A percentile compares a stretch with the other conserved stretches of the same genome.
Evolutionary conservation across 2,888 invertebrate genomes (phyloP).

Genomic region (Melieria picta): DNA sequence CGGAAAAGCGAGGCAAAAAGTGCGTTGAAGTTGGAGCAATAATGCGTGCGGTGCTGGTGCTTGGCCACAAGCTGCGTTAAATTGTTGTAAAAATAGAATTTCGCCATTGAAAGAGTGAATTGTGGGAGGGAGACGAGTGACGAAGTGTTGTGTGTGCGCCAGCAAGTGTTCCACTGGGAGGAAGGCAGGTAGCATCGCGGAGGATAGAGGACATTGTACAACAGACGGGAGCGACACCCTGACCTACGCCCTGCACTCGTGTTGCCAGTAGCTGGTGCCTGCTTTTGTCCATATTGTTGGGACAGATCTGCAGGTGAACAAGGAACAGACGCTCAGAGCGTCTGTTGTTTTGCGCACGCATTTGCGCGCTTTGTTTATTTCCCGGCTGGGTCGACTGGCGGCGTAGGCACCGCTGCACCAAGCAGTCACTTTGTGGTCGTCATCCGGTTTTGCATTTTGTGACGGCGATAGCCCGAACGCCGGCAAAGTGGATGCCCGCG

Average conservation of each 20-base stretch:
- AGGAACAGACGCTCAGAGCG: neutral
- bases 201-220: too few species aligned
- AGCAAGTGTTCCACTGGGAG: slow-evolving; percentile 33
- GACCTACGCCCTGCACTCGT: too few species aligned
- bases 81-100: slow-evolving; percentile 46
- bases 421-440: slow-evolving; percentile 55
- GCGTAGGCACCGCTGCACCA: slow-evolving; percentile 16
- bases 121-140: slow-evolving; percentile 40
- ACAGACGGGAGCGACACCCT: too few species aligned
- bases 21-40: slow-evolving; percentile 4
- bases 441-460: slow-evolving; percentile 57
- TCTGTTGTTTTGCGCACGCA: neutral
- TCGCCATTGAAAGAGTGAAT: slow-evolving; percentile 18
- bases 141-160: slow-evolving; percentile 10
- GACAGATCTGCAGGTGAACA: neutral
- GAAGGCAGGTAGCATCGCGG: too few species aligned
- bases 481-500: slow-evolving; percentile 65
- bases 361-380: slow-evolving; percentile 2
- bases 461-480: slow-evolving; percentile 60
- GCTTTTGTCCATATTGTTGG: neutral
- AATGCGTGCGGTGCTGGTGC: slow-evolving; percentile 14
- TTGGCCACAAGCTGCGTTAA: slow-evolving; percentile 39
- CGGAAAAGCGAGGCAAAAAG: too few species aligned
- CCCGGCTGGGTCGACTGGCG: slow-evolving; percentile 29
- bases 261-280: neutral